phyloP scores from a whole-genome alignment of 2,888 invertebrate genomes.

The Amphimallon solstitiale region DNA sequence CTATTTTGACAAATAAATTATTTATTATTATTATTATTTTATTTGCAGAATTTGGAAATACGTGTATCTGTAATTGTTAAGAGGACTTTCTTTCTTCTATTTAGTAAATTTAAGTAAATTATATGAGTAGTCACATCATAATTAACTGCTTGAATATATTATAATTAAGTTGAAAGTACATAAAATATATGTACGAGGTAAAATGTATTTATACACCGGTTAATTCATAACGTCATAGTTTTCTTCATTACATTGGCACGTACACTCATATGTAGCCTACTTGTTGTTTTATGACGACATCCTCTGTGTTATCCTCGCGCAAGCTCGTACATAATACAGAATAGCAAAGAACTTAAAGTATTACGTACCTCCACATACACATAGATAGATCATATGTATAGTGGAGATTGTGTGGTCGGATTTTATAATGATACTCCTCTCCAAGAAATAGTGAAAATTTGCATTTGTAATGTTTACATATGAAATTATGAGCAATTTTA shows the following conservation, averaged over 20 bases:
- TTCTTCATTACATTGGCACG: not conserved
- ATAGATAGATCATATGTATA: not conserved
- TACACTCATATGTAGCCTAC: too few species aligned
- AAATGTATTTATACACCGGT: not conserved
- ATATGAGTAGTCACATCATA: too few species aligned
- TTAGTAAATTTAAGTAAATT: too few species aligned
- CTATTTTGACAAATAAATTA: not conserved
- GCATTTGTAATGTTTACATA: constrained; percentile 13
- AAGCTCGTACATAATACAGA: too few species aligned
- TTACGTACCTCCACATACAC: not conserved
- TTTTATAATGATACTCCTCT: constrained; percentile 20
- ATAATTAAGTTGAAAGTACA: not conserved
- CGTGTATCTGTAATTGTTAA: too few species aligned
- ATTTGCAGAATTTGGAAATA: too few species aligned
- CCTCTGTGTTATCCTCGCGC: too few species aligned
- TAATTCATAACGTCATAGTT: constrained; percentile 10
- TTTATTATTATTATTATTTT: not conserved
- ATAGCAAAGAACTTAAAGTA: too few species aligned
- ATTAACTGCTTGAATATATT: not conserved
- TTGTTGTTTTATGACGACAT: too few species aligned
- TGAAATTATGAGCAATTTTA: constrained; percentile 26
- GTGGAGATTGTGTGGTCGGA: constrained; percentile 19
- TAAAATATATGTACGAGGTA: not conserved
- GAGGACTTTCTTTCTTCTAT: too few species aligned
- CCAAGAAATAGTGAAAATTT: constrained; percentile 20